Conservation (phyloP, 2,888 invertebrate species). For the Lymantria dispar region DNA sequence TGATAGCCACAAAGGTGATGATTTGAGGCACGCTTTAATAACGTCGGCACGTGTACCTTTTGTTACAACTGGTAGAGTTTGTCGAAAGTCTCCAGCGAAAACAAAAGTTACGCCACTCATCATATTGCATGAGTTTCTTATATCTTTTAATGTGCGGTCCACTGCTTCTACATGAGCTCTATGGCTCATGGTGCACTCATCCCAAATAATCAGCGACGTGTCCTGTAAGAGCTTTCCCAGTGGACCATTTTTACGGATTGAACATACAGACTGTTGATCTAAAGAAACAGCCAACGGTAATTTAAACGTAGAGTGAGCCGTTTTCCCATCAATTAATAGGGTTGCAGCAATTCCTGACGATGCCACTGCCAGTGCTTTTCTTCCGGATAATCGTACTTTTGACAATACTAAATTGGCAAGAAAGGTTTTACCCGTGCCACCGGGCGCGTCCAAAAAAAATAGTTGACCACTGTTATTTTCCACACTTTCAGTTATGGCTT, state of each 20-base stretch:
- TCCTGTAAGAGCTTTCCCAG: conserved; percentile 28
- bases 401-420: conserved; percentile 3
- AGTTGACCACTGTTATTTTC: neutral
- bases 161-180: too few species aligned
- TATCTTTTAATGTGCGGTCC: too few species aligned
- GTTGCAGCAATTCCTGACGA: neutral
- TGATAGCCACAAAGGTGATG: conserved; percentile 14
- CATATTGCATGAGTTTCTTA: too few species aligned
- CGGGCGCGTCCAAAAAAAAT: neutral
- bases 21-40: conserved; percentile 14
- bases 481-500: conserved; percentile 2
- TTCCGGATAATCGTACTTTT: conserved; percentile 3
- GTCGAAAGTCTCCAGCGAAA: too few species aligned
- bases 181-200: too few species aligned
- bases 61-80: too few species aligned
- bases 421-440: neutral
- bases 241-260: conserved; percentile 24
- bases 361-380: neutral
- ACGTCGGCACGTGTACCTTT: conserved; percentile 3
- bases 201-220: conserved; percentile 1
- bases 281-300: neutral
- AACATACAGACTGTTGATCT: conserved; percentile 2
- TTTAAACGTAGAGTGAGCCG: neutral
- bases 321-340: neutral
- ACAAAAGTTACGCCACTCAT: too few species aligned